Evolutionary conservation across 2,797 vertebrate species (phyloP).

Genomic region (Cossypha dichroa): DNA sequence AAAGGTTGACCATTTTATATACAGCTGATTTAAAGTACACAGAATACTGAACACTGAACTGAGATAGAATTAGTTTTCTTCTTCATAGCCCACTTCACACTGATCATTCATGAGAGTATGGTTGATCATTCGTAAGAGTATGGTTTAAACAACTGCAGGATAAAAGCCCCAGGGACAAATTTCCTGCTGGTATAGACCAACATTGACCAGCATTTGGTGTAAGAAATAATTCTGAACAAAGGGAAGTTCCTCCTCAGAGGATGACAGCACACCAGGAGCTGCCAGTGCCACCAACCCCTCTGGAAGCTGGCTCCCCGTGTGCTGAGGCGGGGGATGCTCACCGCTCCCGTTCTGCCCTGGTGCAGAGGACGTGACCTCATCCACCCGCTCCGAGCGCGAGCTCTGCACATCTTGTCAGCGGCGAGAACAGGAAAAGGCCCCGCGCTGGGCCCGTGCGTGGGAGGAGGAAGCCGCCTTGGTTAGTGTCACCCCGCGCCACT

Average conservation of each 20-base stretch:
- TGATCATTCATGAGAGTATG: not conserved
- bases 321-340: not conserved
- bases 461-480: constrained; percentile 60
- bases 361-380: constrained; percentile 30
- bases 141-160: not conserved
- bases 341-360: not conserved
- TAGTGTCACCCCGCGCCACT: not conserved
- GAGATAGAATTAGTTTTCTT: not conserved
- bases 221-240: not conserved
- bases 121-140: not conserved
- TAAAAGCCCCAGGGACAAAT: not conserved
- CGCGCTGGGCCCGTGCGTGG: constrained; percentile 27
- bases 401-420: not conserved
- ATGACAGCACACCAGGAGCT: not conserved
- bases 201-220: not conserved
- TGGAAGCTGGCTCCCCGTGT: not conserved
- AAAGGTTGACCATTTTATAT: not conserved
- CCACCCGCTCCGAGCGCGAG: not conserved
- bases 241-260: not conserved
- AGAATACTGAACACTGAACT: not conserved
- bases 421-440: not conserved
- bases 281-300: not conserved
- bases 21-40: not conserved
- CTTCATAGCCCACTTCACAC: not conserved
- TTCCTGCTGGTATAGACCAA: not conserved